These are phyloP conservation scores for Petrolisthes manimaculis DNA, from an alignment of 2,888 invertebrate species.

Conservation along the genomic window DNA sequence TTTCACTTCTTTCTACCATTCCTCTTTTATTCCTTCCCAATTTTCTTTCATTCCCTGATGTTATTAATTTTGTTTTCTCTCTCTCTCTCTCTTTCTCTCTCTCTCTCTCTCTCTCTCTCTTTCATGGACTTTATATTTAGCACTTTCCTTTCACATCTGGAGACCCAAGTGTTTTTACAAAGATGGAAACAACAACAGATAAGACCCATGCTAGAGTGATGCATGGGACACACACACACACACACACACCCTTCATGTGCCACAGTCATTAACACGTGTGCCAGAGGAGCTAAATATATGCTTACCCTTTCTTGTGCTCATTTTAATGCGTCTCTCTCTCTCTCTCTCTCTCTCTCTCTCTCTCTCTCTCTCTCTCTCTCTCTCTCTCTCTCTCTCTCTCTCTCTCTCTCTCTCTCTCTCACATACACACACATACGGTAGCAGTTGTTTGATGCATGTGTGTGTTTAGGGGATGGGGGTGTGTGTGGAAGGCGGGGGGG, in stretches of 20 bases:
- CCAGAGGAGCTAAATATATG: too few species aligned
- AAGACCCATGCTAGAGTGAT: too few species aligned
- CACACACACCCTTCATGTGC: neutral
- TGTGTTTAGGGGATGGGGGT: too few species aligned
- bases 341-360: neutral
- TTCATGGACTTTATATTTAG: neutral
- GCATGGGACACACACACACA: neutral
- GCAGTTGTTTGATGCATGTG: too few species aligned
- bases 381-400: constrained; percentile 18
- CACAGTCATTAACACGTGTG: too few species aligned
- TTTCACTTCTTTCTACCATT: neutral
- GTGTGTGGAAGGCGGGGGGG: too few species aligned
- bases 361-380: neutral
- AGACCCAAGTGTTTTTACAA: too few species aligned
- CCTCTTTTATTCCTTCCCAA: neutral
- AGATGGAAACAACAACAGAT: too few species aligned
- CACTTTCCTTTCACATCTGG: too few species aligned
- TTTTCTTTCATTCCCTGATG: neutral
- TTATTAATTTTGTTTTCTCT: neutral
- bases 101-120: constrained; percentile 23
- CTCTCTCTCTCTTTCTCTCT: constrained; percentile 33
- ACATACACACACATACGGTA: too few species aligned
- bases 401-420: neutral
- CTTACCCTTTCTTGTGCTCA: too few species aligned
- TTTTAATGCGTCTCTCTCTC: neutral